Evolutionary conservation across 2,113 vertebrate species (phyloP), one percentile per base, ranked within the genome.

Genomic region (Zingel zingel): DNA sequence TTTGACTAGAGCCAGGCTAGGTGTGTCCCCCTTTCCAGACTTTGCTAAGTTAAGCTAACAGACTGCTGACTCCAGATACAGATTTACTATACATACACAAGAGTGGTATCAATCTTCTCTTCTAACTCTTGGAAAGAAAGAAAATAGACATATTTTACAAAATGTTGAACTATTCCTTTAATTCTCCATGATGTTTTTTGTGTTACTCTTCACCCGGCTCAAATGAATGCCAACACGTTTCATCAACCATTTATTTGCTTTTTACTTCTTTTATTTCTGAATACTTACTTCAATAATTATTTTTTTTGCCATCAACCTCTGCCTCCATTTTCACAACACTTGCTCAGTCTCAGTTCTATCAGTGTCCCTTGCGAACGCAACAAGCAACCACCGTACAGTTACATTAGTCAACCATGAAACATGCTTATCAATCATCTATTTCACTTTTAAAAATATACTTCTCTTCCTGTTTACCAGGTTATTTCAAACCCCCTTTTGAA

Each of bases 381-480:
- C 18, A n/a, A 43, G 27, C n/a, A 12, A 45, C n/a, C 33, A 63
- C 8, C 1, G 0, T 25, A 27, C 16, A 45, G 62, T 67, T 67
- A 33, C 16, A 59, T 68, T 25, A 30, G 50, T 33, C 16, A n/a
- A 19, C 56, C 21, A 36, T 25, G 16, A 36, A 30, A 2, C 8
- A 1, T 65, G 5, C 3, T 13, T 8, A 43, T 72, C 18, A 13
- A 9, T 43, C 62, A 61, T 36, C 2, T 74, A 1, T 70, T 51
- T 57, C 7, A 64, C 36, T 21, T 59, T 48, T 61, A 2, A 33
- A 69, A 75, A 21, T 2, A 53, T 15, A 69, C 27, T 39, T 59
- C 4, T 71, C 4, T 48, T 61, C 10, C 27, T 79, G 7, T 77
- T 68, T 66, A 16, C 51, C 57, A 92, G 90, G 57, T 43, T 19